These are phyloP conservation scores for Smittia aterrima DNA, from an alignment of 2,888 invertebrate genomes.

Conservation along the genomic window DNA sequence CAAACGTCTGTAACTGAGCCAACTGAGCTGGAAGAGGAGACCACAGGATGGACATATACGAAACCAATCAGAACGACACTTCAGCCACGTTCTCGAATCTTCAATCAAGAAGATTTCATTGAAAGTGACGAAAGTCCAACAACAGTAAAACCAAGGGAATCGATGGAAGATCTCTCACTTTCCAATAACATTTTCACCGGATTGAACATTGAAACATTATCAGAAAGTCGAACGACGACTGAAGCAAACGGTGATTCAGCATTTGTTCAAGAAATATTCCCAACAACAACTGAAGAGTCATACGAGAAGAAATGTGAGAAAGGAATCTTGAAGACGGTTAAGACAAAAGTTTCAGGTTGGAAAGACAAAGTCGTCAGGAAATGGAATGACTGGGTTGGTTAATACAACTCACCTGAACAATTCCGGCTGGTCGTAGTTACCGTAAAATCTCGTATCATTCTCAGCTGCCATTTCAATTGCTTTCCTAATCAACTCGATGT, in stretches of 20 bases:
- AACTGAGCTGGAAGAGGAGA: background rate
- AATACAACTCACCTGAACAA: background rate
- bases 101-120: conserved; percentile 5
- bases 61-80: background rate
- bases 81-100: background rate
- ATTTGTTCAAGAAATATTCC: background rate
- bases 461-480: conserved; percentile 28
- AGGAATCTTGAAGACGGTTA: conserved; percentile 21
- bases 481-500: conserved; percentile 24
- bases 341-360: conserved; percentile 17
- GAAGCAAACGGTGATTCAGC: background rate
- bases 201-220: conserved; percentile 13
- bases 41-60: background rate
- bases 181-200: background rate
- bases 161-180: conserved; percentile 1
- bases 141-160: background rate
- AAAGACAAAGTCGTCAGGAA: conserved; percentile 7
- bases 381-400: conserved; percentile 27
- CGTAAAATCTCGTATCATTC: conserved; percentile 22
- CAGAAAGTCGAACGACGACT: background rate
- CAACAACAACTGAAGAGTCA: background rate
- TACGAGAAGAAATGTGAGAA: conserved; percentile 27
- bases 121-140: conserved; percentile 1
- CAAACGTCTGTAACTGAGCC: background rate
- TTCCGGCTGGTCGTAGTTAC: background rate